Percentiles rank a stretch among this genome's conserved stretches.
phyloP scores from a whole-genome alignment of 2,797 vertebrate genomes.

The Sebastes minor region DNA sequence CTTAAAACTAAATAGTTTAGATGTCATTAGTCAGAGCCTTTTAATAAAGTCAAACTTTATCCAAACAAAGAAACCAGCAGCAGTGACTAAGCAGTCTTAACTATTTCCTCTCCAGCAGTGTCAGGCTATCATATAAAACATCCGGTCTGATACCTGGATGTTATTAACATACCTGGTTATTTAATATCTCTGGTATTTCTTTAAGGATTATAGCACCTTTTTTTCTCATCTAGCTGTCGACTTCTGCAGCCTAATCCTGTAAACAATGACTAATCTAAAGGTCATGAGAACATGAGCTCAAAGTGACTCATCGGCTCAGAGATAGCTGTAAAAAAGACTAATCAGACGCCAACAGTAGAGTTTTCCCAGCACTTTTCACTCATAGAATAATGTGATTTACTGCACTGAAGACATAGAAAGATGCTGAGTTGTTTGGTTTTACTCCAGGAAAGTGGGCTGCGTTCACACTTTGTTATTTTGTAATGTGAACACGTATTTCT shows the following conservation, averaged over 20 bases:
- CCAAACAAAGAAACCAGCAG: not conserved
- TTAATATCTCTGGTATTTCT: not conserved
- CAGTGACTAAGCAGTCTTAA: not conserved
- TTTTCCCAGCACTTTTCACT: not conserved
- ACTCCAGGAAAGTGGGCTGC: not conserved
- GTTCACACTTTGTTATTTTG: not conserved
- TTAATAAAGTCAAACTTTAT: not conserved
- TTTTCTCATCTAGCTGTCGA: not conserved
- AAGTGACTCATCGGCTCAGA: constrained; percentile 26
- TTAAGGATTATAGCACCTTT: not conserved
- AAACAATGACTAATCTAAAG: constrained; percentile 23
- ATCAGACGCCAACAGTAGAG: not conserved
- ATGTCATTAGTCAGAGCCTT: not conserved
- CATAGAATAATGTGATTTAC: not conserved
- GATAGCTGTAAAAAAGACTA: not conserved
- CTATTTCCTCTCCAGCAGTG: not conserved
- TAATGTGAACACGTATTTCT: not conserved
- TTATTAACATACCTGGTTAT: not conserved
- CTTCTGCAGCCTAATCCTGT: not conserved
- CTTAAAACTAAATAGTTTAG: not conserved
- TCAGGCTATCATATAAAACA: not conserved
- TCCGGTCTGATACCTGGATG: not conserved
- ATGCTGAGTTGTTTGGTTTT: not conserved
- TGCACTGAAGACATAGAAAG: not conserved
- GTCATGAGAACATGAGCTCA: constrained; percentile 9